Evolutionary conservation across 2,797 vertebrate genomes (phyloP).

Genomic region (Sebastes steindachneri): DNA sequence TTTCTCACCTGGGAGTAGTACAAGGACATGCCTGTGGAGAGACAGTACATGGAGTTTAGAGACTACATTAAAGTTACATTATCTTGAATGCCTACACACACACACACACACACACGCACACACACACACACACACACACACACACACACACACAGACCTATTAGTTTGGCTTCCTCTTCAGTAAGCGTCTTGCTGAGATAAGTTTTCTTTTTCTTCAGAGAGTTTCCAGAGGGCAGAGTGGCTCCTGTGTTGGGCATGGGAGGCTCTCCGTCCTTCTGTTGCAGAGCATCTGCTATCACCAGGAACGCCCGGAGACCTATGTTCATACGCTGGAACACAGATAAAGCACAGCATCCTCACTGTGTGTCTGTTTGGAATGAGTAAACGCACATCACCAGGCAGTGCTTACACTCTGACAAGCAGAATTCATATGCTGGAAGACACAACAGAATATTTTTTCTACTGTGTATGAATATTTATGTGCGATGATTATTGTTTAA

Average conservation of each 20-base stretch:
- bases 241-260: conserved; percentile 99
- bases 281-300: conserved; percentile 97
- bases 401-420: neutral
- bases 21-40: conserved; percentile 92
- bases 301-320: conserved; percentile 97
- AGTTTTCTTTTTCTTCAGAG: conserved; percentile 97
- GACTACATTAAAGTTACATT: neutral
- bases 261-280: conserved; percentile 98
- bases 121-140: too few species aligned
- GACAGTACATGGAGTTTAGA: neutral
- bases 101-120: too few species aligned
- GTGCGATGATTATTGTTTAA: neutral
- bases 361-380: neutral
- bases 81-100: neutral
- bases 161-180: conserved; percentile 98
- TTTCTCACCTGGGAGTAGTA: conserved; percentile 99
- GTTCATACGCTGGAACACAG: conserved; percentile 93
- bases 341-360: conserved; percentile 6
- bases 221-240: conserved; percentile 97
- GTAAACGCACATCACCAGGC: neutral
- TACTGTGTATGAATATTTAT: neutral
- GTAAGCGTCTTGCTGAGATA: conserved; percentile 99
- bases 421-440: neutral
- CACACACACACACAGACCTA: conserved; percentile 85
- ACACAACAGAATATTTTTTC: neutral